Evolutionary conservation across 2,113 vertebrate species (phyloP).

Genomic region (Procavia capensis): DNA sequence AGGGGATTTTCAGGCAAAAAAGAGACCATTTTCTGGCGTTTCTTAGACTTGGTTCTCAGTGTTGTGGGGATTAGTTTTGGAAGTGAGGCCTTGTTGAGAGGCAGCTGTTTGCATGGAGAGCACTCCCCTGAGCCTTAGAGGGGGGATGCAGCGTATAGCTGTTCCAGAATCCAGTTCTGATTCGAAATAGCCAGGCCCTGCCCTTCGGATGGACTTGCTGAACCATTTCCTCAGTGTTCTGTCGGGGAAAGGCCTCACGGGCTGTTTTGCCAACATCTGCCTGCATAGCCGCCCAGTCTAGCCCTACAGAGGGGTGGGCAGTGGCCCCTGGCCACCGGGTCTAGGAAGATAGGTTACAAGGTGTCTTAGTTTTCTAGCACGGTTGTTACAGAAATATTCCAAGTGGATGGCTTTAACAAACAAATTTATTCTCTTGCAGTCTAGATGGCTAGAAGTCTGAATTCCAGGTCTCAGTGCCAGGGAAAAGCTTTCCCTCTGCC

Average conservation of each 20-base stretch:
- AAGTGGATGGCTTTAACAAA: too few species aligned
- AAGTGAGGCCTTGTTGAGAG: accelerated
- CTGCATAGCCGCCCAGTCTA: background rate
- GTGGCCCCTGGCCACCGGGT: too few species aligned
- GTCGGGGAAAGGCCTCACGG: background rate
- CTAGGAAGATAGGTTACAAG: background rate
- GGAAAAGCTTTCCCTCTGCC: too few species aligned
- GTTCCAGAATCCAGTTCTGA: background rate
- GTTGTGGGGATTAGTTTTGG: background rate
- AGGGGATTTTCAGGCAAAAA: background rate
- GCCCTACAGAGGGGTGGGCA: background rate
- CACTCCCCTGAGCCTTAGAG: accelerated
- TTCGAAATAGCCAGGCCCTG: background rate
- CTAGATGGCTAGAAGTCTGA: too few species aligned
- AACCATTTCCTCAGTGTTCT: accelerated
- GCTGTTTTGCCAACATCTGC: background rate
- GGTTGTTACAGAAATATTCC: too few species aligned
- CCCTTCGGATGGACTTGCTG: background rate
- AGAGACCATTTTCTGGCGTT: background rate
- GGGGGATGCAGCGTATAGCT: background rate
- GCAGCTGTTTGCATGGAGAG: background rate
- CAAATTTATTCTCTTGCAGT: too few species aligned
- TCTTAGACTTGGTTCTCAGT: background rate
- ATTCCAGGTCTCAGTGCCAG: too few species aligned
- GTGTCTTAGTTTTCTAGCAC: too few species aligned